These are phyloP conservation scores for Heterocephalus glaber DNA, from an alignment of 2,113 vertebrate species.

Conservation along the genomic window DNA sequence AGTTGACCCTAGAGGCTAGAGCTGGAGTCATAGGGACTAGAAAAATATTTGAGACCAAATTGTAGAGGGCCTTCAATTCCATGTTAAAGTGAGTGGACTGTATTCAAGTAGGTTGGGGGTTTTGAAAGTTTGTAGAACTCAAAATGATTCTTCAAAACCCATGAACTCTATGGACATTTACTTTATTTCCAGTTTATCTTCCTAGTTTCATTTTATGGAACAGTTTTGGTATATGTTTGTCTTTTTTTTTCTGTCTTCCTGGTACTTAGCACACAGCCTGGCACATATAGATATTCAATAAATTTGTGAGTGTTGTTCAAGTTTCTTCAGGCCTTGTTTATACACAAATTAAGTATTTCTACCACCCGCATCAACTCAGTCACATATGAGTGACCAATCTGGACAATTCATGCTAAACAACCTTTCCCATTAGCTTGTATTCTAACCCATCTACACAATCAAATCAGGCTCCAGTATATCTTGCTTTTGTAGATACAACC, in stretches of 20 bases:
- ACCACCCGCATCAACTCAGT: background rate
- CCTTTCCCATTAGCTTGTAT: background rate
- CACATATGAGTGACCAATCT: background rate
- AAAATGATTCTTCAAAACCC: constrained; percentile 7
- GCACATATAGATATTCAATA: background rate
- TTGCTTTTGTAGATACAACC: constrained; percentile 15
- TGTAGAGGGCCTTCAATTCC: background rate
- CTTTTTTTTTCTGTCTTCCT: constrained; percentile 6
- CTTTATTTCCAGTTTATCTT: constrained; percentile 35
- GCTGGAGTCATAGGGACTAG: background rate
- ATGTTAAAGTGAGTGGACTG: background rate
- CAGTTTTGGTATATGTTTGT: constrained; percentile 4
- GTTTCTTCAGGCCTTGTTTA: background rate
- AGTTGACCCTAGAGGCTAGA: background rate
- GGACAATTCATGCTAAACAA: background rate
- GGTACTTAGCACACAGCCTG: background rate
- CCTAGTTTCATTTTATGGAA: constrained; percentile 13
- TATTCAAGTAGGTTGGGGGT: background rate
- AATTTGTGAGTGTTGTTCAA: background rate
- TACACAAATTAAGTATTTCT: background rate
- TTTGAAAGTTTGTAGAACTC: constrained; percentile 45
- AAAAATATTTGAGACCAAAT: constrained; percentile 8
- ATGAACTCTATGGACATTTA: background rate
- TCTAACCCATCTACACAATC: background rate
- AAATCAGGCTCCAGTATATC: constrained; percentile 41